A percentile compares a stretch with the other conserved stretches of the same genome.
phyloP scores from a whole-genome alignment of 2,797 vertebrate species.

The Pseudochromis fuscus region DNA sequence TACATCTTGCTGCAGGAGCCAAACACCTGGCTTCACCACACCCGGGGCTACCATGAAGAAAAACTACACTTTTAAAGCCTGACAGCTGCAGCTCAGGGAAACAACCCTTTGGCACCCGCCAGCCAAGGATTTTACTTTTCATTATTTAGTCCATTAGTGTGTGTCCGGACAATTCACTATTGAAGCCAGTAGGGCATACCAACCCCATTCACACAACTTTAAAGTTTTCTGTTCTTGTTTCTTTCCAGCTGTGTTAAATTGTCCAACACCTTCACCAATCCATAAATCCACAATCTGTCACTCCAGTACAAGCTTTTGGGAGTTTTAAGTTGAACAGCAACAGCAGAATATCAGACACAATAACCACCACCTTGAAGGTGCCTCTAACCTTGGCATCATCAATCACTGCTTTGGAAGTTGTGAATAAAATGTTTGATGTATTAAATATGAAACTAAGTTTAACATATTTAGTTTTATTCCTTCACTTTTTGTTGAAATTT shows the following conservation, averaged over 20 bases:
- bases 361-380: too few relatives aligned
- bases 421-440: not conserved
- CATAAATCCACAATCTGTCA: slow-evolving; percentile 8
- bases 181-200: slow-evolving; percentile 11
- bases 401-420: not conserved
- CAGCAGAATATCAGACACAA: too few relatives aligned
- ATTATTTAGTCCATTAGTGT: slow-evolving; percentile 2
- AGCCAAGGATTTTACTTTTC: not conserved
- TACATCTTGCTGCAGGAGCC: slow-evolving; percentile 11
- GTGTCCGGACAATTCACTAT: not conserved
- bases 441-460: too few relatives aligned
- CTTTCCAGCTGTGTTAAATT: slow-evolving; percentile 23
- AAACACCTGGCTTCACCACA: slow-evolving; percentile 15
- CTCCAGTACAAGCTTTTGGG: slow-evolving; percentile 1
- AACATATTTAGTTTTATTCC: too few relatives aligned
- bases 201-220: slow-evolving; percentile 7
- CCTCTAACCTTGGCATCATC: not conserved
- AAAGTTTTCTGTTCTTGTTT: too few relatives aligned
- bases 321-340: too few relatives aligned
- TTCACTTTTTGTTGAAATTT: not conserved
- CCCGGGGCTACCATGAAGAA: not conserved
- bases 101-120: not conserved
- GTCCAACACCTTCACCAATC: not conserved
- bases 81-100: not conserved
- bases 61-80: slow-evolving; percentile 1